phyloP scores from a whole-genome alignment of 2,797 vertebrate genomes.

The Amblyopsis hoosieri region DNA sequence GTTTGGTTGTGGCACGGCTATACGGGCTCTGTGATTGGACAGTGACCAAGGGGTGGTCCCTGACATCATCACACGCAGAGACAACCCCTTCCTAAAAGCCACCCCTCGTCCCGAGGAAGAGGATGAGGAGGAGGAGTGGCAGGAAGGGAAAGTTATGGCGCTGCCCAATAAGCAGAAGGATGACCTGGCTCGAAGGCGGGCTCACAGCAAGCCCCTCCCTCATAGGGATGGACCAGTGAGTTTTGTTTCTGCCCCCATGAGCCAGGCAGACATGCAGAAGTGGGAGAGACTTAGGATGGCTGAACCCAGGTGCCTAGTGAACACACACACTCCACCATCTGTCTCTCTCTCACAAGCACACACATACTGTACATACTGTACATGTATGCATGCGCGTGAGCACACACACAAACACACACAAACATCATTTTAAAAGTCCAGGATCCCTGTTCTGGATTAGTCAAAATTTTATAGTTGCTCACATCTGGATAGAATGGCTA shows the following conservation, averaged over 20 bases:
- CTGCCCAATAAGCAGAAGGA: constrained; percentile 81
- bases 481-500: neutral
- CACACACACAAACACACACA: constrained; percentile 27
- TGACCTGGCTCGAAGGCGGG: constrained; percentile 81
- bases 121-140: constrained; percentile 48
- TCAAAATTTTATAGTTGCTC: neutral
- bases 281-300: constrained; percentile 91
- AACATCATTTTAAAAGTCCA: neutral
- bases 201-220: constrained; percentile 65
- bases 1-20: constrained; percentile 18
- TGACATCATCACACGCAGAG: constrained; percentile 72
- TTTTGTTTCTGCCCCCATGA: constrained; percentile 82
- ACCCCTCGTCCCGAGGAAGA: constrained; percentile 44
- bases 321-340: constrained; percentile 37
- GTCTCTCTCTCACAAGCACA: constrained; percentile 4
- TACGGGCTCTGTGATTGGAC: constrained; percentile 44
- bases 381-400: constrained; percentile 2
- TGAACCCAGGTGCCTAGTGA: constrained; percentile 84
- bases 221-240: constrained; percentile 67
- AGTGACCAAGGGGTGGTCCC: constrained; percentile 66
- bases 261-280: constrained; percentile 88
- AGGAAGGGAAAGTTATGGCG: constrained; percentile 46
- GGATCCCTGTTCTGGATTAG: too few species aligned
- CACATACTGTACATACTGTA: constrained; percentile 2
- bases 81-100: constrained; percentile 69